phyloP scores from a whole-genome alignment of 2,888 invertebrate genomes.

The Cheilosia urbana region DNA sequence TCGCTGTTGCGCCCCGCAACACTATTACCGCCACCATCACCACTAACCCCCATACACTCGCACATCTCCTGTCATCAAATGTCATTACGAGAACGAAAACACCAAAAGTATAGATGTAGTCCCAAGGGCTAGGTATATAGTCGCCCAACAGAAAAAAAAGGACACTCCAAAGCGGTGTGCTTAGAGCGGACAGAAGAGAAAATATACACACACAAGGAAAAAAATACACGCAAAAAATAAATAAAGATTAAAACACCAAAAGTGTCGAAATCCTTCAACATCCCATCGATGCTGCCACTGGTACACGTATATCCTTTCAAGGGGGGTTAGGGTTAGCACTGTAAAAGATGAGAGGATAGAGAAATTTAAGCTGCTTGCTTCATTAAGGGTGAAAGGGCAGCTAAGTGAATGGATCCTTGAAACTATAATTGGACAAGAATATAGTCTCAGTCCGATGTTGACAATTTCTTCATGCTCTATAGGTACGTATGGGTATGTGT shows the following conservation, averaged over 20 bases:
- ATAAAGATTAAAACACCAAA: conserved; percentile 50
- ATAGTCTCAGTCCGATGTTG: conserved; percentile 62
- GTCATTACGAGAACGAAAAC: conserved; percentile 44
- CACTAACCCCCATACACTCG: conserved; percentile 29
- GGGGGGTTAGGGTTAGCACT: neutral
- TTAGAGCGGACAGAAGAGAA: conserved; percentile 17
- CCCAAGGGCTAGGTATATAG: conserved; percentile 1
- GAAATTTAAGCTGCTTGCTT: conserved; percentile 64
- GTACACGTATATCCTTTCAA: conserved; percentile 45
- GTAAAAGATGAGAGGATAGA: conserved; percentile 46
- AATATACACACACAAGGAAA: neutral
- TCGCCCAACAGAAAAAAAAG: conserved; percentile 11
- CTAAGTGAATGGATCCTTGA: conserved; percentile 69
- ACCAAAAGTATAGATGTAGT: conserved; percentile 30
- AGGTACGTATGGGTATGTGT: neutral
- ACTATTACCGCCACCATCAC: neutral
- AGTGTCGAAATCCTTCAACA: conserved; percentile 57
- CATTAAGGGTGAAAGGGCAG: conserved; percentile 67
- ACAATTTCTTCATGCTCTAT: conserved; percentile 41
- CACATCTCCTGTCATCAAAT: conserved; percentile 47
- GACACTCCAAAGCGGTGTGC: conserved; percentile 31
- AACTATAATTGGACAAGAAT: conserved; percentile 71
- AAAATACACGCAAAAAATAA: neutral
- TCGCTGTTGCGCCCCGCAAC: conserved; percentile 36
- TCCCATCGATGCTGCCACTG: conserved; percentile 44